Evolutionary conservation across 2,113 vertebrate species (phyloP).

Genomic region (Heterocephalus glaber): DNA sequence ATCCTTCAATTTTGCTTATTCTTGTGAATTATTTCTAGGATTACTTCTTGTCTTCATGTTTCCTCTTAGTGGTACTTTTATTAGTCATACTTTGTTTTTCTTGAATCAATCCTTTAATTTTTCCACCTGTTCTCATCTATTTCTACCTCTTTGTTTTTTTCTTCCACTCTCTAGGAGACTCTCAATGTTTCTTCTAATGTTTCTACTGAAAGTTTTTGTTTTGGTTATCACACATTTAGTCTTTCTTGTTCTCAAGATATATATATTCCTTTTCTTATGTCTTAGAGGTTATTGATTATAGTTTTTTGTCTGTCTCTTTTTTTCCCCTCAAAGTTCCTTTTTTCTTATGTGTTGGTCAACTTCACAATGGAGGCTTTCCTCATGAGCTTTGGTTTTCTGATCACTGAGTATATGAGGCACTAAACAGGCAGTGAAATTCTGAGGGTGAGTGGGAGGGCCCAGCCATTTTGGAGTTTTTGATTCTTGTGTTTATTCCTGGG

Average conservation of each 20-base stretch:
- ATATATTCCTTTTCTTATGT: background rate
- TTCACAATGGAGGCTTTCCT: background rate
- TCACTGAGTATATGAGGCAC: background rate
- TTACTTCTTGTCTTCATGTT: background rate
- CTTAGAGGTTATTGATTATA: constrained; percentile 28
- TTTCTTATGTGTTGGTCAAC: background rate
- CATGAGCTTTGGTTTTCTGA: background rate
- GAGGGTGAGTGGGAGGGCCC: background rate
- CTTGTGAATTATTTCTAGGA: background rate
- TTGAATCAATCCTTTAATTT: constrained; percentile 30
- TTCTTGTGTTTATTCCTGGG: background rate
- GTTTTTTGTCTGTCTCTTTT: constrained; percentile 12
- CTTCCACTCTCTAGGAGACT: background rate
- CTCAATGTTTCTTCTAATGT: background rate
- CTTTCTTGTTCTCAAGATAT: background rate
- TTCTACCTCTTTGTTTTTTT: constrained; percentile 3
- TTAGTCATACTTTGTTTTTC: background rate
- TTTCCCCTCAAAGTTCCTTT: background rate
- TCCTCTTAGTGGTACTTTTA: background rate
- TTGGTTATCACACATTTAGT: background rate
- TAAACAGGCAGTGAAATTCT: background rate
- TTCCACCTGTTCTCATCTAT: background rate
- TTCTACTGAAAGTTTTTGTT: background rate
- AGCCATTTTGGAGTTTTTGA: background rate
- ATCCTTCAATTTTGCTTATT: background rate